A percentile compares a stretch with the other conserved stretches of the same genome.
Evolutionary conservation across 2,113 vertebrate species (phyloP).

Genomic region (Sitta europaea): DNA sequence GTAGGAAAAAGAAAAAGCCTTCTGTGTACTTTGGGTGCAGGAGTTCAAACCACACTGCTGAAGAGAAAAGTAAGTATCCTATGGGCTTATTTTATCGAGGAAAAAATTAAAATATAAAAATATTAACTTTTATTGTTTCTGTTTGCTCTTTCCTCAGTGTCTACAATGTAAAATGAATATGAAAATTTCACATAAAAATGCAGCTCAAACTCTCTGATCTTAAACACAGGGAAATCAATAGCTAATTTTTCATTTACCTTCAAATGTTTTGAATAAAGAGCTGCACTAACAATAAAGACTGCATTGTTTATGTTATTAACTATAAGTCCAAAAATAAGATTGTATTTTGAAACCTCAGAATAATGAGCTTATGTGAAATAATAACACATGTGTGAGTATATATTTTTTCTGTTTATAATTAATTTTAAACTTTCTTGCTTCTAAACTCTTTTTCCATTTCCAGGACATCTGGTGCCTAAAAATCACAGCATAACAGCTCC

Average conservation of each 20-base stretch:
- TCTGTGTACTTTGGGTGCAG: not conserved
- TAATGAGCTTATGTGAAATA: not conserved
- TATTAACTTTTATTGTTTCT: not conserved
- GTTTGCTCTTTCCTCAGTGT: not conserved
- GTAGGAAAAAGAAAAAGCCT: not conserved
- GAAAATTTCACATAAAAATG: not conserved
- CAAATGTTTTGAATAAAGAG: not conserved
- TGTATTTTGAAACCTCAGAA: not conserved
- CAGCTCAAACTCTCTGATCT: not conserved
- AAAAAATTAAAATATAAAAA: not conserved
- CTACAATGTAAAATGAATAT: not conserved
- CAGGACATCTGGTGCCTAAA: constrained; percentile 43
- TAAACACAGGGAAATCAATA: not conserved
- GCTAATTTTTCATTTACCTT: not conserved
- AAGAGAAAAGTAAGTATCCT: not conserved
- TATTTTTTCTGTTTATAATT: not conserved
- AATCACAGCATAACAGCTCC: constrained; percentile 21
- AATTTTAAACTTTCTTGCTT: not conserved
- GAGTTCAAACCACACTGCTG: not conserved
- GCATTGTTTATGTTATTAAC: not conserved
- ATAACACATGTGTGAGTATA: not conserved
- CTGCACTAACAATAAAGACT: not conserved
- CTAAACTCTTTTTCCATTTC: constrained; percentile 3
- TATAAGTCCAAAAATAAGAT: not conserved
- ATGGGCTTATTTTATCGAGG: not conserved